Percentiles rank a stretch among this genome's conserved stretches.
These are phyloP conservation scores for Hydractinia echinata DNA, from an alignment of 30 jellyfish, hydroid and myxozoan species.

Conservation along the genomic window DNA sequence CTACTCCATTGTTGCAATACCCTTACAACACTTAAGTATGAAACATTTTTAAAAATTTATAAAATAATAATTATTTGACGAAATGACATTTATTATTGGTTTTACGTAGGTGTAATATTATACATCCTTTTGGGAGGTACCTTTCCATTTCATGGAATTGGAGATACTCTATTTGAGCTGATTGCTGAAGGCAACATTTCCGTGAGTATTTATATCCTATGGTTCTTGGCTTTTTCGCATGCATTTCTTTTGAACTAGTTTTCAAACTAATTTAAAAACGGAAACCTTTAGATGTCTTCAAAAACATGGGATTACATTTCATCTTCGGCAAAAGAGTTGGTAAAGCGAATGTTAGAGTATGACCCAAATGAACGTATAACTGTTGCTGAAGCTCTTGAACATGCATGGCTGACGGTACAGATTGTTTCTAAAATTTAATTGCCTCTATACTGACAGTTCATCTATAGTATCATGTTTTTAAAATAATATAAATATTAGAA, in stretches of 20 bases:
- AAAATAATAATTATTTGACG: neutral
- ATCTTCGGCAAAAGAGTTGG: constrained; percentile 70
- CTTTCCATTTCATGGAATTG: constrained; percentile 73
- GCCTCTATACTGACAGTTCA: too few relatives aligned
- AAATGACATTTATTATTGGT: neutral
- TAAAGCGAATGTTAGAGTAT: constrained; percentile 55
- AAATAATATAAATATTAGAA: too few relatives aligned
- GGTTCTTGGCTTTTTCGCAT: too few relatives aligned
- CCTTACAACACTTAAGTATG: too few relatives aligned
- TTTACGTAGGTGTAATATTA: constrained; percentile 65
- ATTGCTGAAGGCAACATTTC: constrained; percentile 57
- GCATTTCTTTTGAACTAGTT: neutral
- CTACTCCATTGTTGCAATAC: too few relatives aligned
- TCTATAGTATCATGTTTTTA: too few relatives aligned
- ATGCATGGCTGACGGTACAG: constrained; percentile 82
- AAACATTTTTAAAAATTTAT: too few relatives aligned
- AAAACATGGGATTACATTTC: constrained; percentile 81
- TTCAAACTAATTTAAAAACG: neutral
- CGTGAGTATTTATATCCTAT: constrained; percentile 22
- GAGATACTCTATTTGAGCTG: constrained; percentile 56
- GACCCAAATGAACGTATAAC: constrained; percentile 71
- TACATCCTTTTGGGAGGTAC: constrained; percentile 84
- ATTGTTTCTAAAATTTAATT: too few relatives aligned
- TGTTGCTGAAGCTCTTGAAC: constrained; percentile 68
- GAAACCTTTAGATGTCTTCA: constrained; percentile 56